Conservation (phyloP, 2,888 invertebrate genomes). For the Rhabditoides inermis region DNA sequence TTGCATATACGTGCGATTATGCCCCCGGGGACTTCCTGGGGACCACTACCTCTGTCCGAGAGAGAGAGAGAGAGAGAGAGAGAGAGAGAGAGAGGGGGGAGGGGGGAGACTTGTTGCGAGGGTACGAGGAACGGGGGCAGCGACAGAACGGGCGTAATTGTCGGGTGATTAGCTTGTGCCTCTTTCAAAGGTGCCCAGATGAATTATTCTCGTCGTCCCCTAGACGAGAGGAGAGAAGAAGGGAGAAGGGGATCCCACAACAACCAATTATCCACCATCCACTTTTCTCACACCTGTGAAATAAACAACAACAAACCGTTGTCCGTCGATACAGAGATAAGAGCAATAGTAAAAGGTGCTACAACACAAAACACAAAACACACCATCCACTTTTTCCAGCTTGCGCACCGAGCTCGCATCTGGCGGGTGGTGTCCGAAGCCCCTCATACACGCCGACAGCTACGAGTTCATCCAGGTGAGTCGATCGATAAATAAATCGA, state of each 20-base stretch:
- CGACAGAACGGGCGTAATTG: too few relatives aligned
- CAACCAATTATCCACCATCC: too few relatives aligned
- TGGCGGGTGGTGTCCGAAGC: constrained; percentile 86
- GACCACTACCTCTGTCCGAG: constrained; percentile 1
- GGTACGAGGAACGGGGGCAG: too few relatives aligned
- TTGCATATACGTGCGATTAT: constrained; percentile 3
- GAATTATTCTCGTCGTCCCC: too few relatives aligned
- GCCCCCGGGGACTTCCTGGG: constrained; percentile 6
- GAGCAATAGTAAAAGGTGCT: too few relatives aligned
- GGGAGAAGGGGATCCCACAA: background rate
- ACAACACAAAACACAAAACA: background rate
- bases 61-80: too few relatives aligned
- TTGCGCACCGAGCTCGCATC: constrained; percentile 73
- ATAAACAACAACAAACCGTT: background rate
- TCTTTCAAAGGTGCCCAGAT: too few relatives aligned
- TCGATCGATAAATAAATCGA: too few relatives aligned
- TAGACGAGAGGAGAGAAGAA: background rate
- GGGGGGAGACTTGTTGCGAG: background rate
- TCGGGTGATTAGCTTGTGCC: too few relatives aligned
- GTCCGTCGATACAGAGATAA: too few relatives aligned
- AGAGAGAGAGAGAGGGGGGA: background rate
- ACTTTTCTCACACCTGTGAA: background rate
- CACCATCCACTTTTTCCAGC: constrained; percentile 64
- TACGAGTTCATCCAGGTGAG: constrained; percentile 44
- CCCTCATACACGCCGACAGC: constrained; percentile 49